phyloP scores from a whole-genome alignment of 2,113 vertebrate genomes.

The Brachypteracias leptosomus region DNA sequence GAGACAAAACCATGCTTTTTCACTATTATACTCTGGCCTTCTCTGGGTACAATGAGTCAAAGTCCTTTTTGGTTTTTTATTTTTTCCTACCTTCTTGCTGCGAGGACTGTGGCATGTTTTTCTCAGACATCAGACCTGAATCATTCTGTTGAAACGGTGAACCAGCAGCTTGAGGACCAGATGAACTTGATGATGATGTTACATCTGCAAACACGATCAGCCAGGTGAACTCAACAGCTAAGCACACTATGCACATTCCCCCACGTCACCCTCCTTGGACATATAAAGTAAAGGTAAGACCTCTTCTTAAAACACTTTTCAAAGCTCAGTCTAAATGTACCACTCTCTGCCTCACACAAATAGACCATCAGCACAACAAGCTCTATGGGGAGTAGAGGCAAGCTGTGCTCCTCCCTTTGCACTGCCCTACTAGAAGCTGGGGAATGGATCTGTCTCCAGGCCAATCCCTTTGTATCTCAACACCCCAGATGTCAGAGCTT shows the following conservation, averaged over 20 bases:
- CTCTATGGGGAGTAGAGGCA: neutral
- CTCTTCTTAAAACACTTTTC: neutral
- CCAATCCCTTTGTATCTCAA: neutral
- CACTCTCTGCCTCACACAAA: neutral
- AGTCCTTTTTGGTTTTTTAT: neutral
- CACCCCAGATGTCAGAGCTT: neutral
- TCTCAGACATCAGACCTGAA: constrained; percentile 75
- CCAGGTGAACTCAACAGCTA: neutral
- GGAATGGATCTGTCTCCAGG: neutral
- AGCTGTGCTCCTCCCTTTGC: neutral
- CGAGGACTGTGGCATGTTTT: constrained; percentile 82
- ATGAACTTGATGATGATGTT: constrained; percentile 23
- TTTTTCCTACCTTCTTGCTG: constrained; percentile 86
- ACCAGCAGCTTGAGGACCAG: constrained; percentile 80
- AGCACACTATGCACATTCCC: no score
- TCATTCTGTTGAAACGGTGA: constrained; percentile 86
- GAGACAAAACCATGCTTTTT: rapidly evolving
- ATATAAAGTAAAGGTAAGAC: neutral
- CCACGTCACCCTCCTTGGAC: neutral
- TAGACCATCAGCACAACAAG: neutral
- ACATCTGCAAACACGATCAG: constrained; percentile 68
- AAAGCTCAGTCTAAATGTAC: neutral
- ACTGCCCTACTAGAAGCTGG: neutral
- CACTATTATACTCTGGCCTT: neutral
- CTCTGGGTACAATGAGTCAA: neutral